Evolutionary conservation across 2,888 invertebrate species (phyloP).

Genomic region (Alloplasta piceator): DNA sequence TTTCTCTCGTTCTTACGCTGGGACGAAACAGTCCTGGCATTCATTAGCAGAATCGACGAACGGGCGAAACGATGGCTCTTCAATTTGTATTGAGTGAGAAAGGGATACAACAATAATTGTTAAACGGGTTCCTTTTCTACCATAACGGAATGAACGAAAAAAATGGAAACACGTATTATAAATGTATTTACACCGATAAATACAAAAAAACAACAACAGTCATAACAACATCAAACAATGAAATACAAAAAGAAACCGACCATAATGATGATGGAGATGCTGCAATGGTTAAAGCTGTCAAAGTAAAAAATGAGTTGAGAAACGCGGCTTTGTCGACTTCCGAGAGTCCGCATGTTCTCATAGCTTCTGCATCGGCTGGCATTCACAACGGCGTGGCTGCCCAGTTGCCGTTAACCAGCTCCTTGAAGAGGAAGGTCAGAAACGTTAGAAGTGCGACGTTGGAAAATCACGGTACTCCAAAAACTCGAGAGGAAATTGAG

Average conservation of each 20-base stretch:
- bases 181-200: slow-evolving; percentile 19
- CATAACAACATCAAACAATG: slow-evolving; percentile 16
- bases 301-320: slow-evolving; percentile 20
- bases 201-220: slow-evolving; percentile 10
- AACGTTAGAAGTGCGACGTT: background rate
- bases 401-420: slow-evolving; percentile 26
- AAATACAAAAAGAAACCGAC: slow-evolving; percentile 23
- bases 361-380: slow-evolving; percentile 28
- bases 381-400: slow-evolving; percentile 23
- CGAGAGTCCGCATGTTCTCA: no score
- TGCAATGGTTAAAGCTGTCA: slow-evolving; percentile 9
- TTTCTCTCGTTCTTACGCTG: background rate
- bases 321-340: no score
- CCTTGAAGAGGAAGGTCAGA: slow-evolving; percentile 24
- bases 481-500: no score
- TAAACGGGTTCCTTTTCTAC: slow-evolving; percentile 23
- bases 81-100: slow-evolving; percentile 30
- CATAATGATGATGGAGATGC: slow-evolving; percentile 28
- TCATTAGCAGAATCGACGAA: background rate
- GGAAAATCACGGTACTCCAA: no score
- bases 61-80: slow-evolving; percentile 3
- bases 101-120: slow-evolving; percentile 19
- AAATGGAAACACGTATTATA: slow-evolving; percentile 41
- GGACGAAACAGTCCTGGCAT: background rate
- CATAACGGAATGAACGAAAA: slow-evolving; percentile 12